Percentiles rank a stretch among this genome's conserved stretches.
These are phyloP conservation scores for Ciona savignyi DNA, from an alignment of 23 tunicate genomes.

Conservation along the genomic window DNA sequence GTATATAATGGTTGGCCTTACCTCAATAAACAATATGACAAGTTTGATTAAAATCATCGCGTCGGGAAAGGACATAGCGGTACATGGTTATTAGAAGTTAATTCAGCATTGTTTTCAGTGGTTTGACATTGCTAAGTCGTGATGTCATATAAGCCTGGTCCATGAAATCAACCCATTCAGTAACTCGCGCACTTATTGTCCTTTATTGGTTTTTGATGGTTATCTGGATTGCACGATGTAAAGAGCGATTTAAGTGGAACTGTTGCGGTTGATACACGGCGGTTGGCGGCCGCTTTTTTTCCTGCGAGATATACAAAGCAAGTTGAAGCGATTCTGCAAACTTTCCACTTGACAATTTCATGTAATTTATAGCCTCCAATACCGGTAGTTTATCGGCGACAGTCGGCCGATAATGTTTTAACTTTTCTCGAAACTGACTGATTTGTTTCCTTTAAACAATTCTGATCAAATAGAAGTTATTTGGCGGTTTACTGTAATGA, in stretches of 20 bases:
- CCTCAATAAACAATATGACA: not conserved
- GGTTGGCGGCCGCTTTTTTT: not conserved
- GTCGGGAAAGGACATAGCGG: not conserved
- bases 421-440: not conserved
- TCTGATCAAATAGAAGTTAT: not conserved
- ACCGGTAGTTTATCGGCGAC: not conserved
- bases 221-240: not conserved
- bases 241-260: not conserved
- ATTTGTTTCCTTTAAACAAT: not conserved
- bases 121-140: not conserved
- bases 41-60: not conserved
- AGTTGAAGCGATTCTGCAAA: not conserved
- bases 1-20: too few relatives aligned
- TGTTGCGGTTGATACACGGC: not conserved
- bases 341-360: not conserved
- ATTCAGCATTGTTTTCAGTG: not conserved
- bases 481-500: not conserved
- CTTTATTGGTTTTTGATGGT: not conserved
- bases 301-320: not conserved
- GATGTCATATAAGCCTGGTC: not conserved
- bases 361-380: not conserved
- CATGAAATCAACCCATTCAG: not conserved
- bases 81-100: not conserved
- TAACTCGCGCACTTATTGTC: too few relatives aligned
- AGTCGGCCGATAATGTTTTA: not conserved